phyloP scores from a whole-genome alignment of 2,797 vertebrate species.

The Loris lydekkerianus region DNA sequence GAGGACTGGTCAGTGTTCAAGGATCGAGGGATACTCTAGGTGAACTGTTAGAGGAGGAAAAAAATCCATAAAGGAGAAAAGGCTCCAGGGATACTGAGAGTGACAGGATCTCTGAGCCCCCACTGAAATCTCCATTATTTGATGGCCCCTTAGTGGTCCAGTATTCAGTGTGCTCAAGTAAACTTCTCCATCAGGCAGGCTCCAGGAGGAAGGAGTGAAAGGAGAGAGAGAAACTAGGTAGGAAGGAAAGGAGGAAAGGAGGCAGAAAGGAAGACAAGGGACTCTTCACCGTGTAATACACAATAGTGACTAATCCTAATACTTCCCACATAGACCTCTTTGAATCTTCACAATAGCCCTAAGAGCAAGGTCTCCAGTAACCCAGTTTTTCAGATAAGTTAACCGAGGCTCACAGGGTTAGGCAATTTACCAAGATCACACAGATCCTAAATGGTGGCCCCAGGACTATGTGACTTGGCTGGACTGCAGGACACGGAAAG shows the following conservation, averaged over 20 bases:
- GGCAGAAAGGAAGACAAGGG: not conserved
- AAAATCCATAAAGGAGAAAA: not conserved
- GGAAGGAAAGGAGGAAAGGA: not conserved
- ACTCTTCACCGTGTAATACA: not conserved
- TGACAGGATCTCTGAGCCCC: not conserved
- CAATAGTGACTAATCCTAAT: not conserved
- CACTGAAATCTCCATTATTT: not conserved
- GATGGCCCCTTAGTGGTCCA: not conserved
- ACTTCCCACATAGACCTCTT: not conserved
- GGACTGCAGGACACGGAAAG: no score
- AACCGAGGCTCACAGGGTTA: not conserved
- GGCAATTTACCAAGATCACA: not conserved
- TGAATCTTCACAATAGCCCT: not conserved
- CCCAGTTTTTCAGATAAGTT: not conserved
- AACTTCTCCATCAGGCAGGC: not conserved
- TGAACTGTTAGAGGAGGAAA: not conserved
- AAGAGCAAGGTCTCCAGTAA: not conserved
- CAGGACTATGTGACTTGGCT: fast-evolving
- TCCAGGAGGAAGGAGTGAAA: not conserved
- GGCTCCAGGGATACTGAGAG: not conserved
- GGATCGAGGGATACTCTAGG: not conserved
- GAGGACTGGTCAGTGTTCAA: not conserved
- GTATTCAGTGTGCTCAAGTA: not conserved
- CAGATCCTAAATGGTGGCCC: not conserved
- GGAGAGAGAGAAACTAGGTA: not conserved